Evolutionary conservation across 1,140 invertebrate genomes (phyloP).

Genomic region (Drosophila pruinosa): DNA sequence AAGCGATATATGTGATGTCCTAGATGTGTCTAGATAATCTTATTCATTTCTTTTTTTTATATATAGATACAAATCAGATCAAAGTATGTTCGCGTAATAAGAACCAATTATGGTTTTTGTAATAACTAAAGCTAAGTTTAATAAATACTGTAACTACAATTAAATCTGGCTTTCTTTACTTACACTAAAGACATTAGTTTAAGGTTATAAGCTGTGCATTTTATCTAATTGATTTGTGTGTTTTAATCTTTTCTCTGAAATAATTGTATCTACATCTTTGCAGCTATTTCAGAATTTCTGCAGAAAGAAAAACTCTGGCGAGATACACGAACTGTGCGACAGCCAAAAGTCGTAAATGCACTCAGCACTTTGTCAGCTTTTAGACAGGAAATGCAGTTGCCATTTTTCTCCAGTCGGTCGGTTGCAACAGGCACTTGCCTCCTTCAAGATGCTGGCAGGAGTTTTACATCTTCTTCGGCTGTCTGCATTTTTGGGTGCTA

Average conservation of each 20-base stretch:
- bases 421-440: background rate
- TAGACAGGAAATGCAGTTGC: slow-evolving; percentile 73
- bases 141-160: no score
- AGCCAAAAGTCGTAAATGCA: slow-evolving; percentile 71
- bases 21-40: no score
- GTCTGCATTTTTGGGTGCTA: slow-evolving; percentile 55
- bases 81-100: no score
- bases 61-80: no score
- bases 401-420: slow-evolving; percentile 55
- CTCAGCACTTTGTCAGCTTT: slow-evolving; percentile 79
- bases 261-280: background rate
- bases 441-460: background rate
- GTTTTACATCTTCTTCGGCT: slow-evolving; percentile 23
- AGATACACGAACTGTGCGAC: slow-evolving; percentile 26
- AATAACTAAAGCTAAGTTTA: no score
- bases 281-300: background rate
- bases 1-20: no score
- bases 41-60: no score
- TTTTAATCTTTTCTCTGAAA: background rate
- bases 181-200: no score
- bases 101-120: no score
- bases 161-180: no score
- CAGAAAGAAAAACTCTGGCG: background rate
- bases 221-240: no score
- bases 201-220: no score